phyloP scores from a whole-genome alignment of 2,113 vertebrate genomes.

The Ictalurus punctatus region DNA sequence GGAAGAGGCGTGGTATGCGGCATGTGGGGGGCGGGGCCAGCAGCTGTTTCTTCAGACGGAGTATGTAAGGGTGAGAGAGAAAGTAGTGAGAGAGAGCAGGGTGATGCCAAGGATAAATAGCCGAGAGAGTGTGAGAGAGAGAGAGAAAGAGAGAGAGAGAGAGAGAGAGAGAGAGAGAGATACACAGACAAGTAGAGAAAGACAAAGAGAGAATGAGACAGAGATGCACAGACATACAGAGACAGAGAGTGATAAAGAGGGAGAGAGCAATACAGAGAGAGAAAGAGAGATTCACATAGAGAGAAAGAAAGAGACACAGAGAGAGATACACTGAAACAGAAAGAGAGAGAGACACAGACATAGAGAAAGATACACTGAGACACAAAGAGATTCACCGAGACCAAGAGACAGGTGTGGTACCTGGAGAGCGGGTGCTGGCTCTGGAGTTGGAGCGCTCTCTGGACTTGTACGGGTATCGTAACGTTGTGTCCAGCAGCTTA shows the following conservation, averaged over 20 bases:
- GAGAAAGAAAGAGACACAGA: neutral
- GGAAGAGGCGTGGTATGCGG: slow-evolving; percentile 38
- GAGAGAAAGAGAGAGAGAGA: neutral
- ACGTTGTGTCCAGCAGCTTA: slow-evolving; percentile 91
- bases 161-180: neutral
- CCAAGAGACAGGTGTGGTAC: slow-evolving; percentile 64
- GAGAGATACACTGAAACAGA: neutral
- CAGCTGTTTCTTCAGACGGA: slow-evolving; percentile 32
- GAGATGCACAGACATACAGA: neutral
- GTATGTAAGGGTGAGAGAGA: neutral
- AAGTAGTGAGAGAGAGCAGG: neutral
- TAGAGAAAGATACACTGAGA: fast-evolving
- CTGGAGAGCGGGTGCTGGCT: slow-evolving; percentile 85
- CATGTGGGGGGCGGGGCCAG: slow-evolving; percentile 48
- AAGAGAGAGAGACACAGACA: neutral
- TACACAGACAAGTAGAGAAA: neutral
- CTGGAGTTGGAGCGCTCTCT: slow-evolving; percentile 81
- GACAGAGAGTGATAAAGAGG: neutral
- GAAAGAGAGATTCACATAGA: neutral
- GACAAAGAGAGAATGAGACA: neutral
- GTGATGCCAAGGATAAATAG: neutral
- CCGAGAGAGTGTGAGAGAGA: neutral
- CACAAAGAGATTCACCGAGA: neutral
- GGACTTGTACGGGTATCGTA: slow-evolving; percentile 91
- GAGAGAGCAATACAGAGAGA: neutral